Conservation (phyloP, 2,113 vertebrate species). For the Pseudonaja textilis region DNA sequence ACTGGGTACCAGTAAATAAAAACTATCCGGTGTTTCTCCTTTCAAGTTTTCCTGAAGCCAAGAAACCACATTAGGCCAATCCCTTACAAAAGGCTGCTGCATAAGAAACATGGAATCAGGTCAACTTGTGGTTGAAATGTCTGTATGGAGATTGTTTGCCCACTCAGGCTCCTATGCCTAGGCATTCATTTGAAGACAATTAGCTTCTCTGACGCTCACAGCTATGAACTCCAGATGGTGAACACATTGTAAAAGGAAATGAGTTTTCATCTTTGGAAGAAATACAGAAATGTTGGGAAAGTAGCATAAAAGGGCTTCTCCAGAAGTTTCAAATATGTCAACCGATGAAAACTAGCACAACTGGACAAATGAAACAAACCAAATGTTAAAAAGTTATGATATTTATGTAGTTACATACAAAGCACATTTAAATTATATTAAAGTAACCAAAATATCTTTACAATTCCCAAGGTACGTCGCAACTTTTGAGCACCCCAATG, state of each 20-base stretch:
- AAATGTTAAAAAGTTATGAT: no score
- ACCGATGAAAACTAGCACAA: neutral
- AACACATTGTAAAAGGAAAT: neutral
- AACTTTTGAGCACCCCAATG: no score
- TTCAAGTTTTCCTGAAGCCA: conserved; percentile 41
- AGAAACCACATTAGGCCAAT: conserved; percentile 16
- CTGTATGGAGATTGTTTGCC: conserved; percentile 21
- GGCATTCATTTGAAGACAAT: conserved; percentile 31
- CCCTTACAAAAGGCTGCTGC: conserved; percentile 28
- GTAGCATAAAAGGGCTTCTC: neutral
- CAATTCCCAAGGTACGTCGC: no score
- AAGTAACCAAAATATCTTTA: no score
- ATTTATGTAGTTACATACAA: no score
- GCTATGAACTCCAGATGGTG: conserved; percentile 4
- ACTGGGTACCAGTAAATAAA: conserved; percentile 11
- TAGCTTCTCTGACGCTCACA: neutral
- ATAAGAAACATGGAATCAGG: conserved; percentile 30
- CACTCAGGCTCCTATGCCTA: conserved; percentile 29
- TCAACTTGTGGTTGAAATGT: conserved; percentile 30
- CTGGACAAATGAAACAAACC: neutral
- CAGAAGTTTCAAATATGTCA: neutral
- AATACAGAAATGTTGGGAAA: neutral
- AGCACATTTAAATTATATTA: no score
- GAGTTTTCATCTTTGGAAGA: neutral
- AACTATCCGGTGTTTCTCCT: conserved; percentile 24